phyloP scores from a whole-genome alignment of 2,888 invertebrate species.

The Pelosia muscerda region DNA sequence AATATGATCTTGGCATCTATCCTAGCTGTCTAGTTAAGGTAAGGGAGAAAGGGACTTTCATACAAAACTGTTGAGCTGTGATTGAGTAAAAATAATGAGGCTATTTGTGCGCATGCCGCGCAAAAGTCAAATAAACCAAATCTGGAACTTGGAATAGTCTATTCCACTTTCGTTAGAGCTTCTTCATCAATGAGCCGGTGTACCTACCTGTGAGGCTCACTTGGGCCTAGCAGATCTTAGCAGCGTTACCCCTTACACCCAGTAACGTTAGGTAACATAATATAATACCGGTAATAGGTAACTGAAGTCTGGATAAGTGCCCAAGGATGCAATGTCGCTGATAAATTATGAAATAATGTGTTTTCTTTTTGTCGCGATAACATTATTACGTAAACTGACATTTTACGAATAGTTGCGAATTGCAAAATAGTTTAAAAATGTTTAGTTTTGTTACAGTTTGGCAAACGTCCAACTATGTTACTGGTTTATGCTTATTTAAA shows the following conservation, averaged over 20 bases:
- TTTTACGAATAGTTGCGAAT: conserved; percentile 11
- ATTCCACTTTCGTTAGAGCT: too few species aligned
- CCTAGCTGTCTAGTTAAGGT: too few species aligned
- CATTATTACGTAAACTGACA: background rate
- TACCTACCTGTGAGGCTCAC: background rate
- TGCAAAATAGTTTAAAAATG: conserved; percentile 30
- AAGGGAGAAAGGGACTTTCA: too few species aligned
- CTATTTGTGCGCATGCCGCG: background rate
- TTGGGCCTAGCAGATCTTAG: background rate
- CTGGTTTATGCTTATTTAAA: conserved; percentile 38
- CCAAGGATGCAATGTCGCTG: background rate
- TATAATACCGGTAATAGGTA: too few species aligned
- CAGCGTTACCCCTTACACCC: background rate
- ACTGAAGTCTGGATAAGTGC: background rate
- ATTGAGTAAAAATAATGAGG: background rate
- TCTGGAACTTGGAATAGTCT: too few species aligned
- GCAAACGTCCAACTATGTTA: conserved; percentile 52
- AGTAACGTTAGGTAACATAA: background rate
- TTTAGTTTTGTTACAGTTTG: conserved; percentile 50
- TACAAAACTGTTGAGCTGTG: too few species aligned
- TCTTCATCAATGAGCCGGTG: background rate
- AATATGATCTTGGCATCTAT: too few species aligned
- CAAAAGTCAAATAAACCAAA: too few species aligned
- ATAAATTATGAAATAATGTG: background rate
- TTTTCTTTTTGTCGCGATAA: conserved; percentile 6